Percentiles rank a stretch among this genome's conserved stretches.
Conservation (phyloP, 2,888 invertebrate genomes). For the Xanthia togata region DNA sequence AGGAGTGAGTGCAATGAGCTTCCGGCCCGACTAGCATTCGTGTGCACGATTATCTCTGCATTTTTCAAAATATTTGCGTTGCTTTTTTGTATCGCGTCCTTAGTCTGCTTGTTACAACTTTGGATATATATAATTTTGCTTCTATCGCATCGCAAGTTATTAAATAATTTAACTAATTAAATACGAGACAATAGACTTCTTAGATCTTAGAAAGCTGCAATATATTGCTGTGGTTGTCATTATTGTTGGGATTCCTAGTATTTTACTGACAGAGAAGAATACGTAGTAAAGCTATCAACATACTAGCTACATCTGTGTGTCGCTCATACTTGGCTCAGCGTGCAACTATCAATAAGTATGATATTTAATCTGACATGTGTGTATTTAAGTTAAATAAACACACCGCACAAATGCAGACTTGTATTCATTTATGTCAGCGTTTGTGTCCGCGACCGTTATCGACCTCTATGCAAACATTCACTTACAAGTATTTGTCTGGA, state of each 20-base stretch:
- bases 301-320: neutral
- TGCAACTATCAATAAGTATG: constrained; percentile 12
- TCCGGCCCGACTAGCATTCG: neutral
- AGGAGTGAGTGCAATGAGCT: neutral
- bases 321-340: neutral
- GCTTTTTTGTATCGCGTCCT: neutral
- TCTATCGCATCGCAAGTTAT: neutral
- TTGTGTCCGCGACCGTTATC: constrained; percentile 7
- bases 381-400: constrained; percentile 21
- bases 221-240: neutral
- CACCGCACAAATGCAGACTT: neutral
- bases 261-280: neutral
- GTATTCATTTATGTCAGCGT: constrained; percentile 25
- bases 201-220: neutral
- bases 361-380: constrained; percentile 29
- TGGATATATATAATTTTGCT: neutral
- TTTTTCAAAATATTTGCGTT: neutral
- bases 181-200: neutral
- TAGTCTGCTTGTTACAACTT: neutral
- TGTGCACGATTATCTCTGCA: neutral
- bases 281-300: neutral
- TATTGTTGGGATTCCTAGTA: neutral
- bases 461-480: neutral
- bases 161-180: neutral
- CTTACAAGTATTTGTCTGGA: neutral